These are phyloP conservation scores for Meles meles DNA, from an alignment of 2,113 vertebrate genomes.

Conservation along the genomic window DNA sequence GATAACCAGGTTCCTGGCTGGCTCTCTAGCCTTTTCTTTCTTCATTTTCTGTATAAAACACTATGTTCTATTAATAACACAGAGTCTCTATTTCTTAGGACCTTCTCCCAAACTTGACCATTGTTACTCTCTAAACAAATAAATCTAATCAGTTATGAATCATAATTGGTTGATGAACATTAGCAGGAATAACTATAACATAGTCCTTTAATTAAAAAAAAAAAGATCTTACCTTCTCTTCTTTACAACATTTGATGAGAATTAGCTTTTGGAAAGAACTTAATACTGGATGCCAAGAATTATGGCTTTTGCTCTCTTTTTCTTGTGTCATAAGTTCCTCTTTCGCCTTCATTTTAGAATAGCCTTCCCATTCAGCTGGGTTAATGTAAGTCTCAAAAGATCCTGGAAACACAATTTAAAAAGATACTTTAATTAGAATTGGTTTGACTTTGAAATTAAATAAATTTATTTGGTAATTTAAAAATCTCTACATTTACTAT, in stretches of 20 bases:
- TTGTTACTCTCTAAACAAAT: not conserved
- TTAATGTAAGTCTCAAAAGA: constrained; percentile 82
- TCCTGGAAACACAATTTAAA: constrained; percentile 72
- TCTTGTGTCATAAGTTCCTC: constrained; percentile 10
- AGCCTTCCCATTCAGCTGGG: constrained; percentile 73
- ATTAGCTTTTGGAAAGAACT: constrained; percentile 86
- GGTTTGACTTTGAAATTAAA: constrained; percentile 31
- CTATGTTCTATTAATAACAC: not conserved
- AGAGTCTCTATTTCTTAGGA: not conserved
- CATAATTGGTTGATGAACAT: not conserved
- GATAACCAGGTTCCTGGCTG: not conserved
- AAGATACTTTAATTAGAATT: not conserved
- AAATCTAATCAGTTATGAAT: not conserved
- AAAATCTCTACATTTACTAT: not conserved
- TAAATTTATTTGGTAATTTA: not conserved
- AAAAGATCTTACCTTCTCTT: constrained; percentile 82
- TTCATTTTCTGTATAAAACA: not conserved
- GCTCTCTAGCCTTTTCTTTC: not conserved
- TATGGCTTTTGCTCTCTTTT: not conserved
- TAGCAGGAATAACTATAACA: not conserved
- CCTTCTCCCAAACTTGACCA: not conserved
- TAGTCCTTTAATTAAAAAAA: not conserved
- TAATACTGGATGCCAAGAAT: constrained; percentile 77
- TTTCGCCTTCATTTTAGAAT: constrained; percentile 26
- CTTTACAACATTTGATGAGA: constrained; percentile 85